phyloP scores from a whole-genome alignment of 2,113 vertebrate species.

The Craseonycteris thonglongyai region DNA sequence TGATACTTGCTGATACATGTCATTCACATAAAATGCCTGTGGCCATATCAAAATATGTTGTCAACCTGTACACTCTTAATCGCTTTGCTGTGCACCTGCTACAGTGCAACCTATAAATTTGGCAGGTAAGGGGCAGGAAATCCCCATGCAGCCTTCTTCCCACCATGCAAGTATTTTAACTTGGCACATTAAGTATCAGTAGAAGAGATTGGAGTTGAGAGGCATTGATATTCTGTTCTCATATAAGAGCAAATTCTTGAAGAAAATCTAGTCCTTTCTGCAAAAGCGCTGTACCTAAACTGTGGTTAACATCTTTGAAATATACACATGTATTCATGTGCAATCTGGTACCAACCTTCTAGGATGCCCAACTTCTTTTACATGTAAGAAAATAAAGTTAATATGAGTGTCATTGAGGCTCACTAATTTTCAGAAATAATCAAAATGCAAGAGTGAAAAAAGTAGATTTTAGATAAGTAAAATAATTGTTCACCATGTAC shows the following conservation, averaged over 20 bases:
- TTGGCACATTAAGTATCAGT: not conserved
- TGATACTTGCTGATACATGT: not conserved
- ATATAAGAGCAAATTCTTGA: not conserved
- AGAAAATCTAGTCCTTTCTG: not conserved
- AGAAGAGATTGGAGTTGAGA: constrained; percentile 31
- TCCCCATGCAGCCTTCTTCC: not conserved
- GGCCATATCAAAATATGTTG: constrained; percentile 49
- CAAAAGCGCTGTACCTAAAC: constrained; percentile 21
- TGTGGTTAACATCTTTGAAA: not conserved
- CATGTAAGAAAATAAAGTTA: not conserved
- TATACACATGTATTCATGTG: not conserved
- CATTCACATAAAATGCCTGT: constrained; percentile 9
- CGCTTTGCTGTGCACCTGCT: constrained; percentile 59
- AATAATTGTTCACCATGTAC: not conserved
- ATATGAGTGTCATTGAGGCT: not conserved
- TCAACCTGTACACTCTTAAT: constrained; percentile 72
- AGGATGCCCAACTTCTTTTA: not conserved
- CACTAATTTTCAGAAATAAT: not conserved
- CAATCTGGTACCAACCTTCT: not conserved
- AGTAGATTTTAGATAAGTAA: not conserved
- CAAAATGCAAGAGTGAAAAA: not conserved
- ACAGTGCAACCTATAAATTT: constrained; percentile 68
- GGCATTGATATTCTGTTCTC: not conserved
- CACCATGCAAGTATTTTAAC: constrained; percentile 32
- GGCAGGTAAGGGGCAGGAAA: constrained; percentile 60